Base-by-base conservation (phyloP, 2,113 vertebrate species). In the Trematocara unimaculatum region DNA sequence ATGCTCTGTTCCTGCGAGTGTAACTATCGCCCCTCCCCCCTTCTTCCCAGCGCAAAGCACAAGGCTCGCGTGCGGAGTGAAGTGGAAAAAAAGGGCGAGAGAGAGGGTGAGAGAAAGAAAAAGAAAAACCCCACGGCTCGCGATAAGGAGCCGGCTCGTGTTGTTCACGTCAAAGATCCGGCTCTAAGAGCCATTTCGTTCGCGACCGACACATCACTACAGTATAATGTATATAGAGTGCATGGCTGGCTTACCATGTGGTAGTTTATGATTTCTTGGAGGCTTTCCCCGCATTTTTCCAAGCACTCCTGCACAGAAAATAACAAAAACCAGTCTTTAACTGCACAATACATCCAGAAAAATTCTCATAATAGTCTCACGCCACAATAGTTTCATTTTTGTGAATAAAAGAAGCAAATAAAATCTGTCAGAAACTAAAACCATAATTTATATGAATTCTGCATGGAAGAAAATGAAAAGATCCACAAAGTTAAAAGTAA, bases 191-290 rank as follows among this genome's bases (percentile, higher is more conserved):
- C 26, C 26, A 29, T 29, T 29, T 29, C 26, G 4, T 29, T 29
- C 26, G 26, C 26, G 26, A 29, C 26, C 4, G 26, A 29, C 26
- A 29, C 26, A 29, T 29, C 26, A 29, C 26, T 29, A 29, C 26
- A 29, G 26, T 29, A 29, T 29, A 29, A 29, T 29, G 13, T 45
- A 11, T 23, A 49, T 42, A 29, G 45, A 67, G 55, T 85, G 62
- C 23, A 23, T 80, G 45, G 23, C 9, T 6, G 40, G 88, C 97
- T 95, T 91, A 99, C 99, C 97, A 98, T 99, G 96, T 99, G 98
- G 88, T 98, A 99, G 96, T 98, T 99, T 88, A 98, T 97, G 96
- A 99, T 98, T 93, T 99, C 99, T 94, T 99, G 99, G 47, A 99
- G 97, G 88, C 98, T 98, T 93, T 98, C 98, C 15, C 98, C 97